A percentile compares a stretch with the other conserved stretches of the same genome.
Evolutionary conservation across 2,888 invertebrate genomes (phyloP).

Genomic region (Pollenia angustigena): DNA sequence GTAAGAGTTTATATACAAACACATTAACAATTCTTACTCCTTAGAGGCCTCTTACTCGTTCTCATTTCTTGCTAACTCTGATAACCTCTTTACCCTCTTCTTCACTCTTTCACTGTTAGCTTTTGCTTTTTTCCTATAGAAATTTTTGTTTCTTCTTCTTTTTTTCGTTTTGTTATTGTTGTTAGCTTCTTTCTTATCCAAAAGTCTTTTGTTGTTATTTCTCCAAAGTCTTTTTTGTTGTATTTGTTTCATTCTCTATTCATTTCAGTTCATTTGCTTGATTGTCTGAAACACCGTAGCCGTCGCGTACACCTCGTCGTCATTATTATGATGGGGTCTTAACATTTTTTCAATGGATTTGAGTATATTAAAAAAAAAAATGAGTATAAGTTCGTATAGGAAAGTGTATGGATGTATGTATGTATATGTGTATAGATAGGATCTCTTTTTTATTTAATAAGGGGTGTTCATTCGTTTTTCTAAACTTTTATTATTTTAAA

Average conservation of each 20-base stretch:
- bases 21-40: constrained; percentile 46
- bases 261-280: constrained; percentile 82
- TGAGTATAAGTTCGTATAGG: constrained; percentile 7
- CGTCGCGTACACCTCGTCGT: constrained; percentile 48
- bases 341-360: constrained; percentile 68
- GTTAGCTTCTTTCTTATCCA: constrained; percentile 21
- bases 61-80: constrained; percentile 23
- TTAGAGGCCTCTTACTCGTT: constrained; percentile 46
- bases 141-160: constrained; percentile 9
- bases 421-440: constrained; percentile 2
- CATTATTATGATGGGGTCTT: constrained; percentile 20
- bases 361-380: constrained; percentile 55
- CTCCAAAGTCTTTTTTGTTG: constrained; percentile 5
- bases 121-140: constrained; percentile 21
- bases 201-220: constrained; percentile 32
- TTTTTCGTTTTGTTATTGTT: constrained; percentile 41
- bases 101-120: neutral
- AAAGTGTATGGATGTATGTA: neutral
- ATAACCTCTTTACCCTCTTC: neutral
- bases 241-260: constrained; percentile 75
- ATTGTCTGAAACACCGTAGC: constrained; percentile 80
- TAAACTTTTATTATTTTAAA: neutral
- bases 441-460: constrained; percentile 17
- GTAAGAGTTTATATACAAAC: neutral
- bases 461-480: constrained; percentile 21